Percentiles rank a stretch among this genome's conserved stretches.
These are phyloP conservation scores for Margaritifera margaritifera DNA, from an alignment of 2,888 invertebrate genomes.

Conservation along the genomic window DNA sequence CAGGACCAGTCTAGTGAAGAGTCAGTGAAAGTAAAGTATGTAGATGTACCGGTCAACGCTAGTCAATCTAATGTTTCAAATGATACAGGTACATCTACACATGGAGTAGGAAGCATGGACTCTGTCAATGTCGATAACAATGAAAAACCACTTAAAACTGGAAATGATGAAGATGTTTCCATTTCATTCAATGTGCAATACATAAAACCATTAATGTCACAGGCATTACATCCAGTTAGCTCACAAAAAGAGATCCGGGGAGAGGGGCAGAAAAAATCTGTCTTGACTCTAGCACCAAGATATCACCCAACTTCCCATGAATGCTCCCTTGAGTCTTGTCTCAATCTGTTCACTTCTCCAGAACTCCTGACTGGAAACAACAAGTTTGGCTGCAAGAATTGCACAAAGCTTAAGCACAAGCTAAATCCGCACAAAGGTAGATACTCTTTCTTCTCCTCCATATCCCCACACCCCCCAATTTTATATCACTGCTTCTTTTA, in stretches of 20 bases:
- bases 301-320: conserved; percentile 75
- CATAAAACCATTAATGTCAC: too few species aligned
- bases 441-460: background rate
- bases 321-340: conserved; percentile 83
- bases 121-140: too few species aligned
- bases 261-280: conserved; percentile 39
- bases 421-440: conserved; percentile 46
- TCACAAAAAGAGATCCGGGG: conserved; percentile 30
- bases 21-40: too few species aligned
- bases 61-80: too few species aligned
- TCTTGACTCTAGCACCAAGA: conserved; percentile 73
- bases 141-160: background rate
- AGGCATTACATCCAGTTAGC: conserved; percentile 3
- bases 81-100: too few species aligned
- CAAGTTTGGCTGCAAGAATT: conserved; percentile 92
- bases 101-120: too few species aligned
- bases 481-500: too few species aligned
- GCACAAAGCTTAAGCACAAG: conserved; percentile 76
- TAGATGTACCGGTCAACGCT: too few species aligned
- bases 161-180: conserved; percentile 3
- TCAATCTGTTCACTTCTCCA: conserved; percentile 92
- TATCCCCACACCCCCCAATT: too few species aligned
- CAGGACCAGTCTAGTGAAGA: too few species aligned
- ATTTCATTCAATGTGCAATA: conserved; percentile 1
- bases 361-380: conserved; percentile 94